A percentile compares a stretch with the other conserved stretches of the same genome.
phyloP scores from a whole-genome alignment of 2,797 vertebrate species.

The Antrozous pallidus region DNA sequence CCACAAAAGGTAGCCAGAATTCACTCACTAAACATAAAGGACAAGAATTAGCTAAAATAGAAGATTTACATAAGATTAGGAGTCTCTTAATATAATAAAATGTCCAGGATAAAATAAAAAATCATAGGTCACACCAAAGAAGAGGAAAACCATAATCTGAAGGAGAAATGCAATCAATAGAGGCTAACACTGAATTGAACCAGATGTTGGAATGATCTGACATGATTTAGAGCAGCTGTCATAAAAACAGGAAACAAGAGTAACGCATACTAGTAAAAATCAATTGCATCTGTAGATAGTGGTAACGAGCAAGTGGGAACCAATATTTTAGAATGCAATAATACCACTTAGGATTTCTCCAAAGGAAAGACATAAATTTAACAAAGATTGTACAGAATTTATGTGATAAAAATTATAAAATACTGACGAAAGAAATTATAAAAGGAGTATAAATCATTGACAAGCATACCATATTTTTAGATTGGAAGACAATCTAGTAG shows the following conservation, averaged over 20 bases:
- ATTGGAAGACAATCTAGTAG: not conserved
- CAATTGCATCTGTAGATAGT: not conserved
- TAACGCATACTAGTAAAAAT: not conserved
- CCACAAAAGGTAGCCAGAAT: not conserved
- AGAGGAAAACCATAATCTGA: not conserved
- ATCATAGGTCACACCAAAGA: not conserved
- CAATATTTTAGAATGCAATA: not conserved
- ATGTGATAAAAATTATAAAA: slow-evolving; percentile 4
- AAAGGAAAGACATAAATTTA: not conserved
- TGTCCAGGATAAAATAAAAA: not conserved
- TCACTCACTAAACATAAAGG: not conserved
- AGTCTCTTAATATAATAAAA: not conserved
- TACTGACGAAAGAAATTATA: not conserved
- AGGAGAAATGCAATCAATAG: not conserved
- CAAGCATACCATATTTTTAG: not conserved
- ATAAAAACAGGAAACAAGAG: not conserved
- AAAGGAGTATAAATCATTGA: not conserved
- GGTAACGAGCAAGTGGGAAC: not conserved
- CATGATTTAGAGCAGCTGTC: not conserved
- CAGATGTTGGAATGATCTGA: not conserved
- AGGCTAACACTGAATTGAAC: not conserved
- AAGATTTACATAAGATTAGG: not conserved
- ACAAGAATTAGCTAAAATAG: not conserved
- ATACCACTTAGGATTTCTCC: not conserved
- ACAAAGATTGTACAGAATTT: not conserved